A percentile compares a stretch with the other conserved stretches of the same genome.
phyloP scores from a whole-genome alignment of 2,113 vertebrate species.

The Fukomys damarensis region DNA sequence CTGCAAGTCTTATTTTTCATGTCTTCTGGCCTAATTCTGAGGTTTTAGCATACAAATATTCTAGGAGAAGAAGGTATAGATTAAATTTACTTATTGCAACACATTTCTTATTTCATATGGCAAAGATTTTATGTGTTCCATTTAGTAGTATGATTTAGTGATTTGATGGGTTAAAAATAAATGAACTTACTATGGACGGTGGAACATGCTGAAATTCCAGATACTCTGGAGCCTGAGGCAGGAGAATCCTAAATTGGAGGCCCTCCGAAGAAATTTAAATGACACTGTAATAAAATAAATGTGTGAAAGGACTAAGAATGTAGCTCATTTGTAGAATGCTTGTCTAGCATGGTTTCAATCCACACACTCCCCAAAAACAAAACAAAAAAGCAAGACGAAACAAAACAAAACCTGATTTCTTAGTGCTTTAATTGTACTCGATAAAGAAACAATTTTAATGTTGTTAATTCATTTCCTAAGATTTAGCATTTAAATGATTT shows the following conservation, averaged over 20 bases:
- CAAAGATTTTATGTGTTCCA: not conserved
- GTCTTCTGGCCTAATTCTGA: not conserved
- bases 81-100: not conserved
- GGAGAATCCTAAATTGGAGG: not conserved
- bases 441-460: slow-evolving; percentile 20
- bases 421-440: not conserved
- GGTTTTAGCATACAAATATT: not conserved
- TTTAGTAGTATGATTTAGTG: not conserved
- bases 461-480: slow-evolving; percentile 21
- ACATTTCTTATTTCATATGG: not conserved
- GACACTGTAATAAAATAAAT: not conserved
- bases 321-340: not conserved
- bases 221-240: not conserved
- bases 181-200: not conserved
- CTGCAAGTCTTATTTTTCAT: not conserved
- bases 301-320: not conserved
- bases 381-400: not conserved
- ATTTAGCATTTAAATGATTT: slow-evolving; percentile 51
- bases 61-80: not conserved
- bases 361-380: not conserved
- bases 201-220: not conserved
- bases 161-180: not conserved
- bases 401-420: not conserved
- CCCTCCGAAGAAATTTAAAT: not conserved
- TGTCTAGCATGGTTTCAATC: not conserved